Conservation (phyloP, 64 coral and sea anemone species). For the Stichodactyla mertensii region DNA sequence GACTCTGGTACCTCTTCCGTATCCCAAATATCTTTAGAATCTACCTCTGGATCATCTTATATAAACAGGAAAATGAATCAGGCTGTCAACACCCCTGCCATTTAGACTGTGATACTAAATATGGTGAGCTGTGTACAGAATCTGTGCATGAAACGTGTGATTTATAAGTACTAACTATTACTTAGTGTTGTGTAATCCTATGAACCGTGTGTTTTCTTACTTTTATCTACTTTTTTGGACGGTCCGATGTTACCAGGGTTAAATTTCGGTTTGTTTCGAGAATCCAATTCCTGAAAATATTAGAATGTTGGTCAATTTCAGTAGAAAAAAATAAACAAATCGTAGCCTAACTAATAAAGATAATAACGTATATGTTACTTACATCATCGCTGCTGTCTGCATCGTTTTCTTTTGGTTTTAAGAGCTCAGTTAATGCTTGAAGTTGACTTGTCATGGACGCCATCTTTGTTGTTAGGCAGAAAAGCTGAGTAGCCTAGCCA, state of each 20-base stretch:
- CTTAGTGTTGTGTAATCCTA: background rate
- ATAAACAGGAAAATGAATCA: background rate
- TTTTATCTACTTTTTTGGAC: slow-evolving; percentile 25
- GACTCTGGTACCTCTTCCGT: slow-evolving; percentile 51
- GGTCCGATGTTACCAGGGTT: slow-evolving; percentile 79
- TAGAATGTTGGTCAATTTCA: background rate
- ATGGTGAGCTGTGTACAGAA: background rate
- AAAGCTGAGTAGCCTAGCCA: background rate
- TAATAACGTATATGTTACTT: background rate
- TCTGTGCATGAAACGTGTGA: background rate
- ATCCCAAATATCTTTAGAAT: slow-evolving; percentile 62
- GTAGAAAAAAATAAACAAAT: background rate
- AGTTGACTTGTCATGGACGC: slow-evolving; percentile 38
- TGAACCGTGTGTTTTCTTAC: background rate
- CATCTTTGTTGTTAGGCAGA: slow-evolving; percentile 59
- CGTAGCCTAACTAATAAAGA: background rate
- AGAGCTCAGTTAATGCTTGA: slow-evolving; percentile 53
- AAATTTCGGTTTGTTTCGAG: background rate
- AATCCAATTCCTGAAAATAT: background rate
- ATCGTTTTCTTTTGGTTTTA: slow-evolving; percentile 49
- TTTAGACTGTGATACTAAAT: no score
- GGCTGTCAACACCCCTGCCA: no score
- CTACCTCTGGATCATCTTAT: background rate
- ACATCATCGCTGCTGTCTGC: slow-evolving; percentile 62
- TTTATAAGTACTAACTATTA: background rate